Percentiles rank a stretch among this genome's conserved stretches.
Conservation (phyloP, 2,888 invertebrate genomes). For the Andrena flavipes region DNA sequence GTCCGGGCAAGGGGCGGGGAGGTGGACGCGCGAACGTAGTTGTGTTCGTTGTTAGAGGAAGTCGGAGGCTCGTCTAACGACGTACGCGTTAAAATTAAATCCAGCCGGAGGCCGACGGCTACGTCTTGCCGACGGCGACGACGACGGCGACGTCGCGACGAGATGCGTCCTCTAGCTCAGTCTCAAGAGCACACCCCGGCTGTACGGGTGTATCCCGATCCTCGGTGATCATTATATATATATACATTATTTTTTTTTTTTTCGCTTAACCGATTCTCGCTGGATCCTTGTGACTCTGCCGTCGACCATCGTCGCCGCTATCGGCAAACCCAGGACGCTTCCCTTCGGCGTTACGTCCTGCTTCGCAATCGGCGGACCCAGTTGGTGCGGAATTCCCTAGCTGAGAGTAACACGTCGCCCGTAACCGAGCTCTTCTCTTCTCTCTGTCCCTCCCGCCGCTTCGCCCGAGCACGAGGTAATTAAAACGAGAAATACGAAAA, state of each 20-base stretch:
- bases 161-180: constrained; percentile 84
- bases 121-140: constrained; percentile 77
- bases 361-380: constrained; percentile 22
- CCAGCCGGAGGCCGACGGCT: constrained; percentile 76
- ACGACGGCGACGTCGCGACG: constrained; percentile 75
- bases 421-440: constrained; percentile 32
- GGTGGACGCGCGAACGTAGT: constrained; percentile 43
- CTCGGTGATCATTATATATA: background rate
- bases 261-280: background rate
- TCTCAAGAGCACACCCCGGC: constrained; percentile 83
- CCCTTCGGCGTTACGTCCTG: background rate
- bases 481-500: constrained; percentile 9
- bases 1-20: constrained; percentile 19
- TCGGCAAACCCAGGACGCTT: constrained; percentile 26
- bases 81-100: constrained; percentile 84
- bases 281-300: constrained; percentile 27
- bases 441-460: constrained; percentile 20
- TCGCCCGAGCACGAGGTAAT: constrained; percentile 54
- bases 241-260: constrained; percentile 5
- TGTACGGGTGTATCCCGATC: constrained; percentile 76
- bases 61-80: constrained; percentile 78
- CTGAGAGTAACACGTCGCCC: constrained; percentile 19
- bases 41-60: constrained; percentile 54
- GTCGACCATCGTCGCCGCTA: constrained; percentile 2
- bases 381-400: constrained; percentile 20